phyloP scores from a whole-genome alignment of 2,113 vertebrate genomes.

The Ictalurus punctatus region DNA sequence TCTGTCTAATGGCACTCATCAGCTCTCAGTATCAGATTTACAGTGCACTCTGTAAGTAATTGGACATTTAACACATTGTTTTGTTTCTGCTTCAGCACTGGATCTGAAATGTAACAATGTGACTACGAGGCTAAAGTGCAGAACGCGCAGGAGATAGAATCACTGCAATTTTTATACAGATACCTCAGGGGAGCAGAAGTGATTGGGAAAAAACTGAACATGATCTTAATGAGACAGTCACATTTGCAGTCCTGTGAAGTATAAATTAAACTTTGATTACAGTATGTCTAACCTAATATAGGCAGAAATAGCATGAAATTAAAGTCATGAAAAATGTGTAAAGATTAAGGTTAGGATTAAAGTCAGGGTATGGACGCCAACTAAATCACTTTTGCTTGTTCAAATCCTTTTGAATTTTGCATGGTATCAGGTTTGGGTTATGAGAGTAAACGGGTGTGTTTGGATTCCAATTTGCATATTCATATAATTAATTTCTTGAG shows the following conservation, averaged over 20 bases:
- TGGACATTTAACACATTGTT: conserved; percentile 5
- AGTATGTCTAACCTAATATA: neutral
- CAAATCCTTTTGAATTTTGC: neutral
- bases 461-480: neutral
- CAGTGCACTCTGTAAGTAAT: conserved; percentile 15
- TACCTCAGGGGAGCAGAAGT: neutral
- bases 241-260: neutral
- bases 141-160: neutral
- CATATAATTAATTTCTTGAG: neutral
- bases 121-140: neutral
- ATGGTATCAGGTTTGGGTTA: neutral
- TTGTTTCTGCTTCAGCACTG: neutral
- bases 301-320: neutral
- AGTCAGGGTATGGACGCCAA: neutral
- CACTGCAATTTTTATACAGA: neutral
- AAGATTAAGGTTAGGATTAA: neutral
- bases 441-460: neutral
- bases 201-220: neutral
- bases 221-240: neutral
- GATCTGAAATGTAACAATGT: neutral
- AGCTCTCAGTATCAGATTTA: conserved; percentile 6
- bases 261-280: neutral
- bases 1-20: conserved; percentile 20
- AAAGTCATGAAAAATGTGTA: neutral
- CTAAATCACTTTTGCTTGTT: neutral